These are phyloP conservation scores for Heterochromis multidens DNA, from an alignment of 2,113 vertebrate genomes.

Conservation along the genomic window DNA sequence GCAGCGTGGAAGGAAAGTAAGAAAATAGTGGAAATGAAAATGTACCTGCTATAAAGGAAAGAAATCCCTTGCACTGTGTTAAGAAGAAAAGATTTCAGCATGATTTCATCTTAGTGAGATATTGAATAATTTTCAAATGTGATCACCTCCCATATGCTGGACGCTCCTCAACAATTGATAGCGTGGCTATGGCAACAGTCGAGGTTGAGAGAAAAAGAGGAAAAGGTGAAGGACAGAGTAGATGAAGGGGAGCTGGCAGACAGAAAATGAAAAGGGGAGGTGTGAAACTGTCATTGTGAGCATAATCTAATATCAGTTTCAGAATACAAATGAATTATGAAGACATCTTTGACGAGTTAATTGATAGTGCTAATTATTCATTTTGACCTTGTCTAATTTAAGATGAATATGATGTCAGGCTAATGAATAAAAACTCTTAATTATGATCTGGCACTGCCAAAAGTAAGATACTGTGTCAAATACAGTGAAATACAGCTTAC, in stretches of 20 bases:
- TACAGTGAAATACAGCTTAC: neutral
- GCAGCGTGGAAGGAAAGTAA: neutral
- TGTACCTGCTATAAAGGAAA: neutral
- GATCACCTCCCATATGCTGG: slow-evolving; percentile 2
- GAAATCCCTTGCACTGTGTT: slow-evolving; percentile 1
- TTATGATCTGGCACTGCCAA: neutral
- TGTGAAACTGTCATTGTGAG: neutral
- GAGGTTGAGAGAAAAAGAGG: neutral
- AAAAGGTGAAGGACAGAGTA: neutral
- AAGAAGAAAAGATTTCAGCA: slow-evolving; percentile 22
- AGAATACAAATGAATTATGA: neutral
- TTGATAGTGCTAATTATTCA: neutral
- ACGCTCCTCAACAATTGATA: slow-evolving; percentile 14
- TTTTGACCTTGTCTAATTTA: neutral
- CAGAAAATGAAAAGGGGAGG: neutral
- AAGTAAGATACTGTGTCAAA: neutral
- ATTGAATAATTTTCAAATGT: slow-evolving; percentile 21
- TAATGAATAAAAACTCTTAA: neutral
- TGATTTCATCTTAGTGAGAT: slow-evolving; percentile 39
- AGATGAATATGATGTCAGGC: neutral
- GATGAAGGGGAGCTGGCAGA: neutral
- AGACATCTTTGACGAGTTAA: neutral
- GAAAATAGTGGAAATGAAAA: neutral
- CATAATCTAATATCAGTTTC: neutral
- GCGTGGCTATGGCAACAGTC: slow-evolving; percentile 39